Percentiles rank a stretch among this genome's conserved stretches.
phyloP scores from a whole-genome alignment of 2,888 invertebrate species.

The Ypsolopha scabrella region DNA sequence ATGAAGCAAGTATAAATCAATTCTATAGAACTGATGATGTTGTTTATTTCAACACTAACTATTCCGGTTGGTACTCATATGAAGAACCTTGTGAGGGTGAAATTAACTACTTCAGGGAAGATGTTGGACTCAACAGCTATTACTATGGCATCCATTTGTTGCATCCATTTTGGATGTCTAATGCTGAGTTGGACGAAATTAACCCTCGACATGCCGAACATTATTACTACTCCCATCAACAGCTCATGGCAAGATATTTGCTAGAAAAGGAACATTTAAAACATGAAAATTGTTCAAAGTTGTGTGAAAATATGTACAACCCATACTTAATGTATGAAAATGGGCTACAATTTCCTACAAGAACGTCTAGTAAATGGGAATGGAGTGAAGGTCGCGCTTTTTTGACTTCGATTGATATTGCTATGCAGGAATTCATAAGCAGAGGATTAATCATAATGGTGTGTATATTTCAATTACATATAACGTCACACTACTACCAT shows the following conservation, averaged over 20 bases:
- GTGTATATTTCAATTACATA: constrained; percentile 10
- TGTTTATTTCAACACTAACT: constrained; percentile 44
- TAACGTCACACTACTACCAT: not conserved
- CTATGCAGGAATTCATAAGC: constrained; percentile 45
- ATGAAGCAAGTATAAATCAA: constrained; percentile 23
- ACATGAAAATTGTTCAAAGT: constrained; percentile 7
- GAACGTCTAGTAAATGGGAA: constrained; percentile 26
- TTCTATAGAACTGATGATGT: constrained; percentile 24
- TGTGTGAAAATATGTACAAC: constrained; percentile 26
- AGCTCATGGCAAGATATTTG: constrained; percentile 40
- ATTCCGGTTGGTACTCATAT: constrained; percentile 64
- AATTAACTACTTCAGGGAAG: constrained; percentile 74
- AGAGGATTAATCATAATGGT: constrained; percentile 51
- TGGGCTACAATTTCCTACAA: constrained; percentile 47
- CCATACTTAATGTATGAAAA: constrained; percentile 48
- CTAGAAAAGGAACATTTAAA: constrained; percentile 42
- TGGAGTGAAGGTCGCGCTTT: constrained; percentile 33
- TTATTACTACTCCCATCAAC: constrained; percentile 47
- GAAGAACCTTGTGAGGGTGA: constrained; percentile 55
- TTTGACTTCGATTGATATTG: constrained; percentile 43
- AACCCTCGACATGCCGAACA: constrained; percentile 47
- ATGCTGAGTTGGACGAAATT: constrained; percentile 43
- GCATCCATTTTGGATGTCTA: constrained; percentile 72
- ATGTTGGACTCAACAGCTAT: constrained; percentile 70
- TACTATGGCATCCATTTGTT: constrained; percentile 68